Conservation (phyloP, 2,797 vertebrate species). For the Xenentodon cancila region DNA sequence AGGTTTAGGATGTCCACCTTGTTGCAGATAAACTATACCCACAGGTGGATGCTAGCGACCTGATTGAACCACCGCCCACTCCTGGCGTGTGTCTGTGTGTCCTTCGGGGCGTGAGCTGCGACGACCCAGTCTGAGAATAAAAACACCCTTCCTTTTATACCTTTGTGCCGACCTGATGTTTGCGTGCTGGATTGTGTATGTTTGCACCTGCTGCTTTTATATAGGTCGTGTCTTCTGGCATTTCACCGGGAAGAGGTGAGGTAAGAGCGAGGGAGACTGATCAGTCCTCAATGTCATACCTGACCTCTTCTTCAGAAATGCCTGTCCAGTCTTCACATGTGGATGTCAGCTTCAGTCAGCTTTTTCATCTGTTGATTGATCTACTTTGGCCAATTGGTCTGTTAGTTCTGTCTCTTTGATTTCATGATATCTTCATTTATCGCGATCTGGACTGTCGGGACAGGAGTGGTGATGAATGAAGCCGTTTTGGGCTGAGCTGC, state of each 20-base stretch:
- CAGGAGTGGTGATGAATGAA: constrained; percentile 45
- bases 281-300: constrained; percentile 34
- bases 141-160: constrained; percentile 40
- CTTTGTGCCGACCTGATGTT: constrained; percentile 19
- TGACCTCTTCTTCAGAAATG: constrained; percentile 20
- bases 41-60: constrained; percentile 17
- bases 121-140: constrained; percentile 54
- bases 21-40: constrained; percentile 41
- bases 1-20: constrained; percentile 60
- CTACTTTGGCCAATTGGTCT: constrained; percentile 26
- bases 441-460: constrained; percentile 14
- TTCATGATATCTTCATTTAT: constrained; percentile 24
- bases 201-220: constrained; percentile 43
- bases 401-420: constrained; percentile 16
- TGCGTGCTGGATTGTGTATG: no score
- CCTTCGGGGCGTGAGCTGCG: constrained; percentile 55
- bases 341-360: constrained; percentile 6
- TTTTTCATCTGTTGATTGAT: constrained; percentile 15
- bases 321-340: constrained; percentile 6
- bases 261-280: constrained; percentile 32
- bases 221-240: constrained; percentile 70
- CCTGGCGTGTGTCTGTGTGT: constrained; percentile 14
- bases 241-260: constrained; percentile 31
- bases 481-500: constrained; percentile 37
- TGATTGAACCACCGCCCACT: no score